phyloP scores from a whole-genome alignment of 2,797 vertebrate genomes.

The Premnoplex brunnescens region DNA sequence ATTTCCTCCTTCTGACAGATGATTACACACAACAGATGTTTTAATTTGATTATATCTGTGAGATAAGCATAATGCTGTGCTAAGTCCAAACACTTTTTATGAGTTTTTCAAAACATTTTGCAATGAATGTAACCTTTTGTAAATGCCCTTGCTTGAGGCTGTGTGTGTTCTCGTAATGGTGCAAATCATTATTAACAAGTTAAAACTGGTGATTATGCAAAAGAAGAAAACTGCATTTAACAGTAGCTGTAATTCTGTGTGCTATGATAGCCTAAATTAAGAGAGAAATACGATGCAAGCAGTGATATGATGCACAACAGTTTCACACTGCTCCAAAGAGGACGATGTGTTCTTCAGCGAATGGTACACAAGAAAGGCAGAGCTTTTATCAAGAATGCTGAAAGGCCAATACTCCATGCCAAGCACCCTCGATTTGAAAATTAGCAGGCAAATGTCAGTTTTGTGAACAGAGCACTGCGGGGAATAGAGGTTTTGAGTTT shows the following conservation, averaged over 20 bases:
- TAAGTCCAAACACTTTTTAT: slow-evolving; percentile 26
- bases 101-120: slow-evolving; percentile 21
- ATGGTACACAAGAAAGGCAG: neutral
- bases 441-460: neutral
- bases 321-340: neutral
- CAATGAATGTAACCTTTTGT: slow-evolving; percentile 25
- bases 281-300: neutral
- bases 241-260: neutral
- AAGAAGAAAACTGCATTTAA: neutral
- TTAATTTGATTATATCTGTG: slow-evolving; percentile 61
- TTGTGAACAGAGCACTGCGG: neutral
- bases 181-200: slow-evolving; percentile 21
- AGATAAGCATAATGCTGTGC: slow-evolving; percentile 40
- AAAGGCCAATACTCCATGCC: neutral
- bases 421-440: slow-evolving; percentile 3
- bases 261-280: neutral
- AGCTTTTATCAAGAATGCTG: neutral
- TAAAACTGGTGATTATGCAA: neutral
- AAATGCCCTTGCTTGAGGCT: slow-evolving; percentile 44
- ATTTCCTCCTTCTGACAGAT: slow-evolving; percentile 25
- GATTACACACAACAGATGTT: slow-evolving; percentile 62
- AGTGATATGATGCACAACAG: neutral
- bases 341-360: neutral
- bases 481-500: neutral
- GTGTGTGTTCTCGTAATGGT: neutral